These are phyloP conservation scores for Argya squamiceps DNA, from an alignment of 2,797 vertebrate genomes.

Conservation along the genomic window DNA sequence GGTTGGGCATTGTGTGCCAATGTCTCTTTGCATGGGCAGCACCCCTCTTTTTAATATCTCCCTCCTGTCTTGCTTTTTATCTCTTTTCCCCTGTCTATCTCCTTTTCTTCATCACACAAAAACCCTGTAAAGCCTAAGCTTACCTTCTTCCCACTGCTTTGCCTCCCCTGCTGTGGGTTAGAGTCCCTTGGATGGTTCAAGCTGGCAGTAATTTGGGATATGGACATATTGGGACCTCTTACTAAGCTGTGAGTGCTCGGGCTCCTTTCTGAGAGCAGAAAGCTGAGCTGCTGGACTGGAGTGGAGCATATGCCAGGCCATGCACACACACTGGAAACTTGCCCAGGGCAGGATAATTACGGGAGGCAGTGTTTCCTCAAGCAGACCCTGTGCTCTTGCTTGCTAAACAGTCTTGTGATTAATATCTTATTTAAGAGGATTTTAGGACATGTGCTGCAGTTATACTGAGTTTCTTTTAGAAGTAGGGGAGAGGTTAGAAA, in stretches of 20 bases:
- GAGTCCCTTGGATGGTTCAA: not conserved
- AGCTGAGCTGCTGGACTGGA: not conserved
- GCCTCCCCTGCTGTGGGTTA: not conserved
- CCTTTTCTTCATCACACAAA: not conserved
- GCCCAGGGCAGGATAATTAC: not conserved
- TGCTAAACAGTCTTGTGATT: slow-evolving; percentile 47
- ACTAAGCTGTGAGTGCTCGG: not conserved
- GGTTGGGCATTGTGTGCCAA: not conserved
- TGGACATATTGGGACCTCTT: not conserved
- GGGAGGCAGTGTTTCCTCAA: not conserved
- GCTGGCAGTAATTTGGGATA: not conserved
- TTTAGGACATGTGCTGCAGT: slow-evolving; percentile 20
- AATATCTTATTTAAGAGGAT: slow-evolving; percentile 46
- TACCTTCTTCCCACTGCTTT: not conserved
- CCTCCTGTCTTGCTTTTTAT: not conserved
- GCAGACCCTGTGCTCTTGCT: not conserved
- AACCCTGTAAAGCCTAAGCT: not conserved
- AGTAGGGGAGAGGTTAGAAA: slow-evolving; percentile 13
- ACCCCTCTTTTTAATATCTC: not conserved
- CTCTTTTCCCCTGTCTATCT: not conserved
- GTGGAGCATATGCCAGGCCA: not conserved
- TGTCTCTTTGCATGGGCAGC: not conserved
- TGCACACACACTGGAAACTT: slow-evolving; percentile 1
- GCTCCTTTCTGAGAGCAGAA: not conserved
- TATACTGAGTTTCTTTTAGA: not conserved